Conservation (phyloP, 2,113 vertebrate species). For the Stictonetta naevosa region DNA sequence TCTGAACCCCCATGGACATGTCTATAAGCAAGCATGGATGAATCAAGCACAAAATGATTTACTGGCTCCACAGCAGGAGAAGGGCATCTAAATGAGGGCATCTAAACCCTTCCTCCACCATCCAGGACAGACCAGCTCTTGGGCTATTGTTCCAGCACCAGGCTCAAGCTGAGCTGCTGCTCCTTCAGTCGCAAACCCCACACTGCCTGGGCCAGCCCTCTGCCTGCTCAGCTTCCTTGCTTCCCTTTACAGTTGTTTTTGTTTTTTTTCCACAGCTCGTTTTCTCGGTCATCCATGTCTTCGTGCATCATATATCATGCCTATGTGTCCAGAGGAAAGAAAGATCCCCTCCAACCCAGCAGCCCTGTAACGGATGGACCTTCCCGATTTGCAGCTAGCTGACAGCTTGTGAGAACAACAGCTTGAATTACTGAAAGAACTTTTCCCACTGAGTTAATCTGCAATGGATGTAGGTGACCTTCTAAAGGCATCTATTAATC, state of each 20-base stretch:
- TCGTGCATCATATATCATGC: slow-evolving; percentile 74
- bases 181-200: neutral
- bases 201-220: neutral
- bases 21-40: neutral
- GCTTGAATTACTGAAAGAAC: slow-evolving; percentile 86
- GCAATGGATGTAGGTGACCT: slow-evolving; percentile 85
- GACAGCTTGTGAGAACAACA: slow-evolving; percentile 85
- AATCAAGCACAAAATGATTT: neutral
- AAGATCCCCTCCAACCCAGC: slow-evolving; percentile 67
- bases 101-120: neutral
- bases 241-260: slow-evolving; percentile 51
- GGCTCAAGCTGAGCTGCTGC: neutral
- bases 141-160: neutral
- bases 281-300: slow-evolving; percentile 72
- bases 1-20: neutral
- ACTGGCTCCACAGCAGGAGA: neutral
- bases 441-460: slow-evolving; percentile 87
- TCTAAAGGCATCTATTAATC: slow-evolving; percentile 85
- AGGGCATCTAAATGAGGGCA: neutral
- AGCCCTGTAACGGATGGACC: slow-evolving; percentile 77
- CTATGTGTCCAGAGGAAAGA: slow-evolving; percentile 64
- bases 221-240: neutral
- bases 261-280: slow-evolving; percentile 64
- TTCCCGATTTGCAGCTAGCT: slow-evolving; percentile 73
- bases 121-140: neutral